These are phyloP conservation scores for Polyergus mexicanus DNA, from an alignment of 1,140 invertebrate genomes.

Conservation along the genomic window DNA sequence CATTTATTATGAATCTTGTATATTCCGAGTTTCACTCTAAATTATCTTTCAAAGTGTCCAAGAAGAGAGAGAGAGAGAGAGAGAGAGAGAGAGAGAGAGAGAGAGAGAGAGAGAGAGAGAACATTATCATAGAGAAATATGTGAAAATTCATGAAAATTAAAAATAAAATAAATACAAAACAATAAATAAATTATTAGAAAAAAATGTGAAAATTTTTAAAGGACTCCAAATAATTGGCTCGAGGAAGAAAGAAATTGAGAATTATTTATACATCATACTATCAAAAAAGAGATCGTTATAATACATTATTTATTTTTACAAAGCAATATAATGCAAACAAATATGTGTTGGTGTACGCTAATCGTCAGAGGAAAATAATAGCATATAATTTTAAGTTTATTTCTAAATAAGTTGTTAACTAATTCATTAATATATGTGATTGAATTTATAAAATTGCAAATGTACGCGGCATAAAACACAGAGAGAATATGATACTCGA, in stretches of 20 bases:
- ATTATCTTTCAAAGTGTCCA: conserved; percentile 8
- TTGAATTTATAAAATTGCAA: conserved; percentile 10
- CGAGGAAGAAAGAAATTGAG: not conserved
- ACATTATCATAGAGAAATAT: not conserved
- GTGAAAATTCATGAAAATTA: too few species aligned
- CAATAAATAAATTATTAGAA: not conserved
- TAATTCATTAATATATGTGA: conserved; percentile 29
- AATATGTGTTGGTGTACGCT: not conserved
- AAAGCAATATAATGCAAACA: conserved; percentile 28
- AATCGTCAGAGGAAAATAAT: not conserved
- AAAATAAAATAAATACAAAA: not conserved
- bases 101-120: not conserved
- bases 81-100: not conserved
- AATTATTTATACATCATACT: not conserved
- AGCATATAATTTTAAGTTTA: not conserved
- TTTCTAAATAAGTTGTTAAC: conserved; percentile 16
- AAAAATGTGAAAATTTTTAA: not conserved
- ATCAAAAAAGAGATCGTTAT: not conserved
- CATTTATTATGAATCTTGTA: not conserved
- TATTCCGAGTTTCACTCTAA: conserved; percentile 2
- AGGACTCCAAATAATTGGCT: not conserved
- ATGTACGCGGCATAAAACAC: not conserved
- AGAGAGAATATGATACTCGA: not conserved
- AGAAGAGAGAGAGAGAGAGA: not conserved
- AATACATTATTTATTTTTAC: conserved; percentile 29